Base-by-base conservation (phyloP, 2,797 vertebrate genomes). In the Molossus alvarezi region DNA sequence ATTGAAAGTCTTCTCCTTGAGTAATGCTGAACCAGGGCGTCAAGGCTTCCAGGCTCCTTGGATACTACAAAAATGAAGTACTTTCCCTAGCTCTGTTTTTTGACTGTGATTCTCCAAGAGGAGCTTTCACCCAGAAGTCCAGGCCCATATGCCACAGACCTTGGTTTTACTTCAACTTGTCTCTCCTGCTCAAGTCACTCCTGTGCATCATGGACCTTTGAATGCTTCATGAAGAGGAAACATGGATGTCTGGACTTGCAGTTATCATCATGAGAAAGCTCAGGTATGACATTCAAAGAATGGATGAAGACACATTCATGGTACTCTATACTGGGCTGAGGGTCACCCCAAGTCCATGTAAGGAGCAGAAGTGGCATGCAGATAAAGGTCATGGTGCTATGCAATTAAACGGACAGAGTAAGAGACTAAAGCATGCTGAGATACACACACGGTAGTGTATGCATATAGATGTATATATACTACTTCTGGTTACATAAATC, bases 401-500 rank as follows among this genome's bases (percentile, higher is more conserved):
- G 17, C 20, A 18, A 62, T 83, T 58, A 71, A 69, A 69, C 53
- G 37, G 64, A 62, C 82, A 91, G 27, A 81, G 10, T n/a, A 60
- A 69, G 81, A 76, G 29, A 75, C 15, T n/a, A 23, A 87, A 69
- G n/a, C 1, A 15, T 4, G 5, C 20, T 62, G 13, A 81, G 21
- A 41, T 10, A 29, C 11, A 55, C 1, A 41, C 18, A 21, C 18
- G 21, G 80, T 12, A 27, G 3, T 62, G 27, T 33, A 29, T 11
- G 8, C 5, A 9, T 57, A 9, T 33, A 58, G 8, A 45, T 48
- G 6, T 7, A 8, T 48, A 64, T 12, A 53, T 0, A 5, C 48
- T 65, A 64, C 48, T 71, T 62, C 33, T 88, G 27, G 48, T 79
- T 77, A 80, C 29, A 60, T 71, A 82, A 64, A 86, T 58, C 81